Evolutionary conservation across 2,113 vertebrate species (phyloP), one percentile per base, ranked within the genome.

Genomic region (Lycocorax pyrrhopterus): DNA sequence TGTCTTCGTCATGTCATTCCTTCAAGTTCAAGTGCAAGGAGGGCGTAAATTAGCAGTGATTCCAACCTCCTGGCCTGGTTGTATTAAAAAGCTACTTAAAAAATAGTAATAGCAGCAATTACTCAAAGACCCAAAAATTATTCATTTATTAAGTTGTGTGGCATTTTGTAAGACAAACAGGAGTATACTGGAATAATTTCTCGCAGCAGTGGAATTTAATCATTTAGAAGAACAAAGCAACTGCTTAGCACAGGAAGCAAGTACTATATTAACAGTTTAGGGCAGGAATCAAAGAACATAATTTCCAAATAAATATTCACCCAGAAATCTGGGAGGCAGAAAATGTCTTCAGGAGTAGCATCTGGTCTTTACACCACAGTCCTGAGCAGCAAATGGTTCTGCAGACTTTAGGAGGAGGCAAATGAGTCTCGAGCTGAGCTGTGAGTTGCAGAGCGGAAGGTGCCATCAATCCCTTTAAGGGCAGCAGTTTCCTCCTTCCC

Each of bases 231-330:
- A 47, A 30, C 13, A 71, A 74, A 90, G 32, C 15, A 59, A 32
- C 37, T 58, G 25, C 55, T 77, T 33, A 73, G 64, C 39, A 47
- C 47, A 71, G 62, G 20, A 62, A 53, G 32, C 43, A 56, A 62
- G 16, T 22, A 39, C 21, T 46, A 43, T 9, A 44, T 39, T 29
- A 68, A 53, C 18, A 58, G 27, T 33, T 84, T 58, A 80, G 46
- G 37, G 22, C 41, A 56, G 22, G 44, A 69, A 64, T 49, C 2
- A 1, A 49, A 62, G 32, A 75, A 37, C 0, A 0, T n/a, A 4
- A 76, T 66, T 77, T 76, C 59, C 56, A 73, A 37, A 35, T 25
- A 44, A 52, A 64, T 0, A 3, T 35, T 69, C 37, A 58, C 23
- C 4, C 44, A 63, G 47, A 52, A 78, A 46, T 43, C 56, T 19